Evolutionary conservation across 2,113 vertebrate species (phyloP).

Genomic region (Gorilla gorilla): DNA sequence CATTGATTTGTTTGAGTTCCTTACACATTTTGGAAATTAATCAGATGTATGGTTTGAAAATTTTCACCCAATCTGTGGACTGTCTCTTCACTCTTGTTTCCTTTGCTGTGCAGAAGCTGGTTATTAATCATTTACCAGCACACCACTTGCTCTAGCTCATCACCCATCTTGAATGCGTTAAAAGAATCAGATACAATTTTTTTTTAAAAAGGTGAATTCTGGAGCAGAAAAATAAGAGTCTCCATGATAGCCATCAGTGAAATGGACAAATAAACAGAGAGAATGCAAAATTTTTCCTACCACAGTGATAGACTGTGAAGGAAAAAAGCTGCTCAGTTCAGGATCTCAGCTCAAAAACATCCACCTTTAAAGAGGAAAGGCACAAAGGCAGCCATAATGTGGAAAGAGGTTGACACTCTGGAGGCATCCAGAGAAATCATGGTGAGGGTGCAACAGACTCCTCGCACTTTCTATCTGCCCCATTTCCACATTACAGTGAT

Average conservation of each 20-base stretch:
- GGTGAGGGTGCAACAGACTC: not conserved
- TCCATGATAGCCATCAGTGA: not conserved
- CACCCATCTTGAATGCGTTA: not conserved
- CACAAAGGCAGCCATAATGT: not conserved
- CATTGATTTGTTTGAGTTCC: not conserved
- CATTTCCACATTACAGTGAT: not conserved
- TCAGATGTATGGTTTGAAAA: not conserved
- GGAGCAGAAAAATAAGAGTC: not conserved
- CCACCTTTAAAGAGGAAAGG: not conserved
- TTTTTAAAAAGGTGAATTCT: not conserved
- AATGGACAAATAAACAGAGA: not conserved
- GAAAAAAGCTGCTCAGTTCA: not conserved
- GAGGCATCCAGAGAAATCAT: not conserved
- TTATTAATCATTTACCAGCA: not conserved
- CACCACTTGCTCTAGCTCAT: not conserved
- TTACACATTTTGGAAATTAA: not conserved
- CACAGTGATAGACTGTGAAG: not conserved
- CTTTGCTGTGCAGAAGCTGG: not conserved
- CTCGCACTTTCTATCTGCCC: not conserved
- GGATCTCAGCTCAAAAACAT: slow-evolving; percentile 19
- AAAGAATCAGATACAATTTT: not conserved
- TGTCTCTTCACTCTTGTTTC: not conserved
- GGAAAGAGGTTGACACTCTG: not conserved
- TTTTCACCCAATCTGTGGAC: not conserved
- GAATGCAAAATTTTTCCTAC: not conserved